Evolutionary conservation across 2,797 vertebrate species (phyloP).

Genomic region (Borostomias antarcticus): DNA sequence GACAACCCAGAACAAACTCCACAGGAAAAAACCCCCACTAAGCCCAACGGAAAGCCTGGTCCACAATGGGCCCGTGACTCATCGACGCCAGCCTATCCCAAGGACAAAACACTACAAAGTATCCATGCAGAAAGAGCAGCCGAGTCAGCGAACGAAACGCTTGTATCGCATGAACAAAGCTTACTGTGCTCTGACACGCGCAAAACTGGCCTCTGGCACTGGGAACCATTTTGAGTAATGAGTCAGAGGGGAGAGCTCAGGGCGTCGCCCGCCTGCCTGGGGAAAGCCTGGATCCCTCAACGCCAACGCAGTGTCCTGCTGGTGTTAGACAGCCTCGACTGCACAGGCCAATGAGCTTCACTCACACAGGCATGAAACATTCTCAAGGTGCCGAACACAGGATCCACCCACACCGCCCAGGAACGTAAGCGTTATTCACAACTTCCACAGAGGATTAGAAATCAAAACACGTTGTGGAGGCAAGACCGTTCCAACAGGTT

Average conservation of each 20-base stretch:
- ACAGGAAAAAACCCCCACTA: neutral
- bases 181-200: neutral
- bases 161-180: neutral
- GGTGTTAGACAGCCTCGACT: neutral
- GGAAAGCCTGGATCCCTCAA: neutral
- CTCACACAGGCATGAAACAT: slow-evolving; percentile 14
- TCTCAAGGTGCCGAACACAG: slow-evolving; percentile 13
- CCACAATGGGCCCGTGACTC: neutral
- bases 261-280: slow-evolving; percentile 27
- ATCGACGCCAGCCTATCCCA: neutral
- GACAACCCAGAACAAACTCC: neutral
- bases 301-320: neutral
- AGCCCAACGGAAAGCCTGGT: neutral
- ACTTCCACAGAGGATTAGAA: neutral
- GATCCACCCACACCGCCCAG: neutral
- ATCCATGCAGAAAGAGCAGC: neutral
- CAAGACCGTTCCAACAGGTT: neutral
- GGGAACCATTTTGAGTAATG: slow-evolving; percentile 30
- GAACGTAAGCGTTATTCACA: neutral
- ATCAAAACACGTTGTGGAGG: slow-evolving; percentile 11
- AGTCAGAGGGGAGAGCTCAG: slow-evolving; percentile 14
- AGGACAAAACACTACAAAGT: neutral
- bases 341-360: neutral
- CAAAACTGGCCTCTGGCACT: neutral
- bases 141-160: neutral